phyloP scores from a whole-genome alignment of 2,888 invertebrate species.

The Synergus gifuensis region DNA sequence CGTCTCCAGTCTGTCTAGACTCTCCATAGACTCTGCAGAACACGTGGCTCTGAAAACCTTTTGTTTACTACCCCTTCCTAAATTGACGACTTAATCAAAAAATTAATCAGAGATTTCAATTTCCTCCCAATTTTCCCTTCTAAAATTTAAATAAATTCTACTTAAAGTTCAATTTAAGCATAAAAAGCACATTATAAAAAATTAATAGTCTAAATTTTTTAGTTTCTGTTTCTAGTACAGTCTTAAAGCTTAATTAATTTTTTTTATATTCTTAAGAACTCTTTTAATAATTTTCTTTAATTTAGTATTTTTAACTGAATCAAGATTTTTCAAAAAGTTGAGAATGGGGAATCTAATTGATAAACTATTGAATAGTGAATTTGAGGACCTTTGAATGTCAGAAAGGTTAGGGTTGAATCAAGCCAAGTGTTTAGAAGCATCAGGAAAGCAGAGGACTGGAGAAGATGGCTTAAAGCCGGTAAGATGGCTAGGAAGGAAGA shows the following conservation, averaged over 20 bases:
- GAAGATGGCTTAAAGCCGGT: constrained; percentile 47
- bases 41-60: background rate
- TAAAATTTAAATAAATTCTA: background rate
- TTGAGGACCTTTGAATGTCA: constrained; percentile 48
- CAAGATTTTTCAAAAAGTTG: background rate
- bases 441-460: constrained; percentile 68
- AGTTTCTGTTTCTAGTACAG: too few relatives aligned
- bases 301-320: background rate
- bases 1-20: constrained; percentile 29
- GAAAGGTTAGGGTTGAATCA: constrained; percentile 66
- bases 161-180: background rate
- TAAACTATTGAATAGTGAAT: background rate
- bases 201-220: too few relatives aligned
- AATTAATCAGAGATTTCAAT: constrained; percentile 6
- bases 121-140: constrained; percentile 39
- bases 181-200: too few relatives aligned
- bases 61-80: constrained; percentile 25
- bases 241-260: too few relatives aligned
- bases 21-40: constrained; percentile 1
- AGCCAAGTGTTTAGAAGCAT: constrained; percentile 71
- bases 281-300: background rate
- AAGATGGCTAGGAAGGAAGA: constrained; percentile 33
- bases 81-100: constrained; percentile 33
- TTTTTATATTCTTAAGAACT: background rate
- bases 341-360: constrained; percentile 14